Conservation (phyloP, 53 echinoderm and acorn worm species). For the Hippasteria phrygiana region DNA sequence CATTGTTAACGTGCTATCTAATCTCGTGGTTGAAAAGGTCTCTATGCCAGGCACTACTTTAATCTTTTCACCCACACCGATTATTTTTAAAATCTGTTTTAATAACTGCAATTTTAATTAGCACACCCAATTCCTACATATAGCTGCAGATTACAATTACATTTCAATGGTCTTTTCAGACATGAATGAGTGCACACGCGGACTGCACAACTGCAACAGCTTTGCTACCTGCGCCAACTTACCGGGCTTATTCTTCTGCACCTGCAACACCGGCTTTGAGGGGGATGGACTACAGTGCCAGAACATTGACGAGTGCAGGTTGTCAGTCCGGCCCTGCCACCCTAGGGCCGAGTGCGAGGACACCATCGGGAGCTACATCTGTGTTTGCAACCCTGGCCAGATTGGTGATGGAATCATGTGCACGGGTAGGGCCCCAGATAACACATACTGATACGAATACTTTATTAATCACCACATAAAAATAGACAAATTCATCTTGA, state of each 20-base stretch:
- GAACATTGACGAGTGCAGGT: conserved; percentile 83
- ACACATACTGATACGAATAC: too few relatives aligned
- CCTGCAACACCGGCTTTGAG: conserved; percentile 73
- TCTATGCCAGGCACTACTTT: too few relatives aligned
- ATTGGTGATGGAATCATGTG: conserved; percentile 83
- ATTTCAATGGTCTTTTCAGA: conserved; percentile 56
- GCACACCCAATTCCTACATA: too few relatives aligned
- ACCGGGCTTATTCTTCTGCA: conserved; percentile 73
- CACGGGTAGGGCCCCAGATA: conserved; percentile 62
- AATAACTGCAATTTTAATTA: too few relatives aligned
- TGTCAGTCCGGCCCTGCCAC: conserved; percentile 64
- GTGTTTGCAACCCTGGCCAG: conserved; percentile 72
- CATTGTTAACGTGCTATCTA: too few relatives aligned
- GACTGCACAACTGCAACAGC: conserved; percentile 72
- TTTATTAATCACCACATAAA: too few relatives aligned
- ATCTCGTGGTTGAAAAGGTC: too few relatives aligned
- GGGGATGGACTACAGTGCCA: conserved; percentile 72
- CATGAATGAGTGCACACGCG: conserved; percentile 80
- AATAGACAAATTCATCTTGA: too few relatives aligned
- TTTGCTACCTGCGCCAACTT: conserved; percentile 76
- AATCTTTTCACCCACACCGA: too few relatives aligned
- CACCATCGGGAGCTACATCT: conserved; percentile 77
- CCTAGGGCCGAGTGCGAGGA: conserved; percentile 80
- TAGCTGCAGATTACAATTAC: neutral
- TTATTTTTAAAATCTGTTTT: too few relatives aligned